Evolutionary conservation across 1,140 invertebrate genomes (phyloP).

Genomic region (Harpegnathos saltator): DNA sequence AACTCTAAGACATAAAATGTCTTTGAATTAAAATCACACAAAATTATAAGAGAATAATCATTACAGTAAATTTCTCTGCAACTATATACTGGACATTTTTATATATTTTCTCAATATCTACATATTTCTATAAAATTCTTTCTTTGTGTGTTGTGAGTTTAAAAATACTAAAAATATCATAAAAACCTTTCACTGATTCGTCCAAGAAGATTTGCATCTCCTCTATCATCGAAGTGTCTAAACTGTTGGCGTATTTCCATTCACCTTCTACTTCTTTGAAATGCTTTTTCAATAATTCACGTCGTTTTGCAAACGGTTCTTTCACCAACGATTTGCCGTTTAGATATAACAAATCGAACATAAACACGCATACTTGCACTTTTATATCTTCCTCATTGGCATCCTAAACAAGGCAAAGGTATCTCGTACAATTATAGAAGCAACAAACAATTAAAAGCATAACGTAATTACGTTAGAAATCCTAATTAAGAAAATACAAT

Average conservation of each 20-base stretch:
- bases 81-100: not conserved
- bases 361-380: slow-evolving; percentile 98
- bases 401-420: slow-evolving; percentile 88
- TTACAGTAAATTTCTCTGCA: not conserved
- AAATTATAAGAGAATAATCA: not conserved
- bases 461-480: not conserved
- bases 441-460: slow-evolving; percentile 20
- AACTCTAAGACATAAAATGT: too few relatives aligned
- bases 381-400: slow-evolving; percentile 96
- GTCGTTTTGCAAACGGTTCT: slow-evolving; percentile 91
- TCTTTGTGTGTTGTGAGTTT: too few relatives aligned
- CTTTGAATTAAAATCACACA: not conserved
- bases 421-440: slow-evolving; percentile 37
- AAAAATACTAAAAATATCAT: slow-evolving; percentile 1
- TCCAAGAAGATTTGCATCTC: slow-evolving; percentile 98
- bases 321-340: slow-evolving; percentile 96
- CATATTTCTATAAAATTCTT: too few relatives aligned
- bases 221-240: slow-evolving; percentile 95
- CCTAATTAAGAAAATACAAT: not conserved
- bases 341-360: slow-evolving; percentile 98
- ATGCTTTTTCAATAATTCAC: slow-evolving; percentile 91
- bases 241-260: slow-evolving; percentile 95
- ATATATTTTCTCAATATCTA: too few relatives aligned
- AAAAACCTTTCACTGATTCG: slow-evolving; percentile 95
- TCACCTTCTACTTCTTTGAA: slow-evolving; percentile 93